Conservation (phyloP, 2,797 vertebrate species). For the Rousettus madagascariensis region DNA sequence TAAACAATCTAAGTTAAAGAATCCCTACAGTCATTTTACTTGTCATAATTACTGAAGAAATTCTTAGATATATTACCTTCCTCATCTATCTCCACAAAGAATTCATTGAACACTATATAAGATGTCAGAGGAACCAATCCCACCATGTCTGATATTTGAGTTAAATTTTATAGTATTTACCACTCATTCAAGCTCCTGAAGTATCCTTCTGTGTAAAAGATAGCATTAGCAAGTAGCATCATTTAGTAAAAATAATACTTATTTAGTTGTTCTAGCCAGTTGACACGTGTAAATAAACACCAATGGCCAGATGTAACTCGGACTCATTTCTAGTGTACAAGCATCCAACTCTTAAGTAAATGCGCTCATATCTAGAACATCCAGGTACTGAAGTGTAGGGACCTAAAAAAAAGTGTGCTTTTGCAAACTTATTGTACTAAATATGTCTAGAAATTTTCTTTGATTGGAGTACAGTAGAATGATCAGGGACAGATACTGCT, state of each 20-base stretch:
- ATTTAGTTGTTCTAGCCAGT: background rate
- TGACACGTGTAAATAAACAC: background rate
- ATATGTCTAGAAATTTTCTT: background rate
- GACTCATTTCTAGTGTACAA: background rate
- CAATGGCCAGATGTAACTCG: background rate
- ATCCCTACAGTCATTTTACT: background rate
- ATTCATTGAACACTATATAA: background rate
- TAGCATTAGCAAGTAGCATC: background rate
- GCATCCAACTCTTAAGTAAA: background rate
- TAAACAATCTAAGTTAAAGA: background rate
- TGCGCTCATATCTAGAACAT: background rate
- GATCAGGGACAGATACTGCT: background rate
- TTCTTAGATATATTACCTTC: background rate
- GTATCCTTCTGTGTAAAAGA: background rate
- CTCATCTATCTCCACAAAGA: background rate
- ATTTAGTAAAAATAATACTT: background rate
- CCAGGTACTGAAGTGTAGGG: background rate
- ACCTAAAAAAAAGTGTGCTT: background rate
- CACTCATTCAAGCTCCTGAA: background rate
- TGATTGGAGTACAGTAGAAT: background rate
- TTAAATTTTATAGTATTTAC: background rate
- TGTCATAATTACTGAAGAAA: background rate
- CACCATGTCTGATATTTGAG: background rate
- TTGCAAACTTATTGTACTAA: background rate
- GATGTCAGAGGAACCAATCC: background rate